Conservation (phyloP, 2,888 invertebrate species). For the Hydrotaea cyrtoneurina region DNA sequence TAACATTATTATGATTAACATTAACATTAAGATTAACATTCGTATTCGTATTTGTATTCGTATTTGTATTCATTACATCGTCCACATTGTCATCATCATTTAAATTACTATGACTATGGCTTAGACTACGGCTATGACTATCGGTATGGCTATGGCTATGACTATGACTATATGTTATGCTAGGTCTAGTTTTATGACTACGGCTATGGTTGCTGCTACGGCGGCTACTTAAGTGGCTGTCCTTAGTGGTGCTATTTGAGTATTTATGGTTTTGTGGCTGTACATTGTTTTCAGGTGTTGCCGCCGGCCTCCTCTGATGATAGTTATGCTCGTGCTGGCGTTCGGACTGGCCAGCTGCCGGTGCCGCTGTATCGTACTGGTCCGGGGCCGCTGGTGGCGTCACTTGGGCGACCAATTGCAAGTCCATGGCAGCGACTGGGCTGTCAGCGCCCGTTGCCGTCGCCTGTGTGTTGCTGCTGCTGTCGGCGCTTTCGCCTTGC, state of each 20-base stretch:
- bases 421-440: conserved; percentile 68
- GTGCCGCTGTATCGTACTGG: conserved; percentile 28
- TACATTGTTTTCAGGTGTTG: conserved; percentile 38
- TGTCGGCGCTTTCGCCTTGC: conserved; percentile 56
- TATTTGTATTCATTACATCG: conserved; percentile 6
- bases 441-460: conserved; percentile 4
- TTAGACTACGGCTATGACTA: conserved; percentile 55
- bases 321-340: conserved; percentile 65
- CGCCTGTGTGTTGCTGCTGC: background rate
- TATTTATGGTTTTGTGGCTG: conserved; percentile 77
- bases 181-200: conserved; percentile 41
- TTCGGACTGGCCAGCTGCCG: conserved; percentile 20
- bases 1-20: conserved; percentile 72
- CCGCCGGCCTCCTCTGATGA: conserved; percentile 47
- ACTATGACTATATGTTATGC: conserved; percentile 38
- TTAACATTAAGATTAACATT: conserved; percentile 68
- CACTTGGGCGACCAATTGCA: conserved; percentile 74
- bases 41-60: conserved; percentile 67
- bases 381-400: conserved; percentile 42
- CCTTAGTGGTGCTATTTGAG: conserved; percentile 77
- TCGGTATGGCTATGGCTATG: conserved; percentile 32
- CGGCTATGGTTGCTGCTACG: conserved; percentile 47
- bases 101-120: conserved; percentile 71
- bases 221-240: conserved; percentile 45
- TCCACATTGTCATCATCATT: conserved; percentile 16